Conservation (phyloP, 2,113 vertebrate species). For the Oryctolagus cuniculus region mOryCun1.1 NC_091434.1:7610001-7610500, state of each 20-base stretch:
- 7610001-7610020: conserved; percentile 98
- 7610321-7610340: neutral
- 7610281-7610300: neutral
- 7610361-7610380: neutral
- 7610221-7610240: neutral
- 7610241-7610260: neutral
- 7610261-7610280: neutral
- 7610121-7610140: neutral
- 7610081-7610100: neutral
- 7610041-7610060: conserved; percentile 99
- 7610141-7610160: neutral
- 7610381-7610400: neutral
- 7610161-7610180: neutral
- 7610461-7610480: neutral
- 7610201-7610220: neutral
- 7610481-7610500: accelerated
- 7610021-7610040: conserved; percentile 99
- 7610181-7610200: neutral
- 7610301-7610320: neutral
- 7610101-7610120: neutral
- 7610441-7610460: neutral
- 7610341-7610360: neutral
- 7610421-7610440: neutral
- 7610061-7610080: conserved; percentile 75
- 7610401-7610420: neutral